A percentile compares a stretch with the other conserved stretches of the same genome.
These are phyloP conservation scores for Drosophila lacertosa DNA, from an alignment of 1,140 invertebrate species.

Conservation along the genomic window DNA sequence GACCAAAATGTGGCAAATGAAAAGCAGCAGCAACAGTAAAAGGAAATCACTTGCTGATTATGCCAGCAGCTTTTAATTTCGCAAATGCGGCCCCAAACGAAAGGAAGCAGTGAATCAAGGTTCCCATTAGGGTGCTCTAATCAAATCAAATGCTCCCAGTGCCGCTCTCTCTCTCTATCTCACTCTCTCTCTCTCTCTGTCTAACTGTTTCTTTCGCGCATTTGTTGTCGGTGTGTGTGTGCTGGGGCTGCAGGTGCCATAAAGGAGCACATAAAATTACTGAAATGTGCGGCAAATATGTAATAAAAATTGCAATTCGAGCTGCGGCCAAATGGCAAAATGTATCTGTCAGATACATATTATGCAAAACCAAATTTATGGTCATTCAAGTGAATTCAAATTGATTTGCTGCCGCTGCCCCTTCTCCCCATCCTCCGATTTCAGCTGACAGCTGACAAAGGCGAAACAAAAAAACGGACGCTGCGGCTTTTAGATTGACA, in stretches of 20 bases:
- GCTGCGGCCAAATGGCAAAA: constrained; percentile 55
- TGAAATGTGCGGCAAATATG: constrained; percentile 47
- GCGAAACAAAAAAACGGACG: constrained; percentile 17
- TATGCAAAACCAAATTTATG: constrained; percentile 72
- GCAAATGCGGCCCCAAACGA: constrained; percentile 57
- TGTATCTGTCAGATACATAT: constrained; percentile 55
- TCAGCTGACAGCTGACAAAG: neutral
- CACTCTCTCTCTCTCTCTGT: neutral
- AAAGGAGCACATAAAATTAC: constrained; percentile 59
- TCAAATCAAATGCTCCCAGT: constrained; percentile 43
- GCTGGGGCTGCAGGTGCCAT: constrained; percentile 55
- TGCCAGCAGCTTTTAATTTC: constrained; percentile 75
- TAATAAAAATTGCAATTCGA: constrained; percentile 73
- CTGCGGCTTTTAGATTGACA: constrained; percentile 29
- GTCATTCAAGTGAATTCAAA: constrained; percentile 66
- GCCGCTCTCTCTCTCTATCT: neutral
- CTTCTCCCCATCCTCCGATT: neutral
- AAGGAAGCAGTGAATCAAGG: constrained; percentile 35
- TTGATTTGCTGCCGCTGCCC: constrained; percentile 40
- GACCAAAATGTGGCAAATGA: constrained; percentile 20
- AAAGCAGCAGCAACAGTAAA: constrained; percentile 12
- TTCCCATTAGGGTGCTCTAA: constrained; percentile 42
- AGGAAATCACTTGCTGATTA: constrained; percentile 61
- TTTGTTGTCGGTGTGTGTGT: neutral
- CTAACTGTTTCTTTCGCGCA: neutral